phyloP scores from a whole-genome alignment of 2,888 invertebrate genomes.

The Pristionchus fissidentatus region DNA sequence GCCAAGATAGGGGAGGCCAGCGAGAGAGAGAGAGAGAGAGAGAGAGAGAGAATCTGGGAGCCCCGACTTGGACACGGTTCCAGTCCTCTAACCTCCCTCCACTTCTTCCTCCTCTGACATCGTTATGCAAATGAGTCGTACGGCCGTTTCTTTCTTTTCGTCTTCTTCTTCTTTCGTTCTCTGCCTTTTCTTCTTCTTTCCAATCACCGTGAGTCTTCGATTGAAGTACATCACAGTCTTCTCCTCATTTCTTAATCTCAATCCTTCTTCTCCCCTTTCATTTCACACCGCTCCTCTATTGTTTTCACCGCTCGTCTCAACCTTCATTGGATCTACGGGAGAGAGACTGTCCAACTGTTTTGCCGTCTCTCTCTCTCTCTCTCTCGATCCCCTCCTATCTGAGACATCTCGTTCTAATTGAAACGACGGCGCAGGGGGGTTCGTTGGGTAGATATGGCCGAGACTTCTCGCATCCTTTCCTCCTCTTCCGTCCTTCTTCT shows the following conservation, averaged over 20 bases:
- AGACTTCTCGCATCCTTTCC: conserved; percentile 17
- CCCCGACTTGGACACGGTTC: neutral
- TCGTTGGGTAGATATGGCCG: neutral
- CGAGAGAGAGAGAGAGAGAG: conserved; percentile 15
- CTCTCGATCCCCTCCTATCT: too few species aligned
- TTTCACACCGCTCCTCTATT: conserved; percentile 27
- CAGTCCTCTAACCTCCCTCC: neutral
- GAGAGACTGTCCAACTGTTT: conserved; percentile 27
- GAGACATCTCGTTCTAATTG: too few species aligned
- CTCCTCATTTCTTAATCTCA: neutral
- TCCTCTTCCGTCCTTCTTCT: too few species aligned
- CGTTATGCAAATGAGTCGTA: conserved; percentile 29
- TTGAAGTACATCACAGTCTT: conserved; percentile 22
- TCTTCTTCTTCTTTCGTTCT: neutral
- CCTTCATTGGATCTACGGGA: conserved; percentile 18
- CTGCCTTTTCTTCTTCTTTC: conserved; percentile 6
- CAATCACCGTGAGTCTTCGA: conserved; percentile 26
- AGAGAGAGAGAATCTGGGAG: conserved; percentile 18
- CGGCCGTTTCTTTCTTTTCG: too few species aligned
- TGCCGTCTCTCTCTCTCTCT: neutral
- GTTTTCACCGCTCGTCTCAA: neutral
- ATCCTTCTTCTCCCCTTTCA: neutral
- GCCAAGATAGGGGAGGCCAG: neutral
- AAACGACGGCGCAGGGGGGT: neutral
- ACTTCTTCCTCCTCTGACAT: conserved; percentile 5